Percentiles rank a stretch among this genome's conserved stretches.
Evolutionary conservation across 1,140 invertebrate species (phyloP).

Genomic region (Bombyx mori): DNA sequence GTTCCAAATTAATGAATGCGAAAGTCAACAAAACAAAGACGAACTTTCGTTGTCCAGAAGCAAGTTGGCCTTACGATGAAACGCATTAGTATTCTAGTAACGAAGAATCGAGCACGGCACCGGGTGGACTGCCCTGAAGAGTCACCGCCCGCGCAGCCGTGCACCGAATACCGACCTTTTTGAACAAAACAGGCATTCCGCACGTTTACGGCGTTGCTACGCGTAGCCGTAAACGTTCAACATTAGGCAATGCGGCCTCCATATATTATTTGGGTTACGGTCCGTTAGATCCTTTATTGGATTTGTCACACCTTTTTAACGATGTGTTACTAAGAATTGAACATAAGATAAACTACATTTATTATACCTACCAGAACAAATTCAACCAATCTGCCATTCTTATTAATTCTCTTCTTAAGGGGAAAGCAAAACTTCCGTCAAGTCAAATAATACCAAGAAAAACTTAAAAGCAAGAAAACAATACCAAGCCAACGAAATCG

Average conservation of each 20-base stretch:
- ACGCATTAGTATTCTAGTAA: conserved; percentile 56
- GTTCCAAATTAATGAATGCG: conserved; percentile 49
- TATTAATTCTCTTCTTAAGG: too few relatives aligned
- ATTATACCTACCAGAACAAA: too few relatives aligned
- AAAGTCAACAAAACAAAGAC: conserved; percentile 56
- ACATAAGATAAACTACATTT: too few relatives aligned
- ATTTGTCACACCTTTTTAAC: conserved; percentile 4
- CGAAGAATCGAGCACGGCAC: conserved; percentile 31
- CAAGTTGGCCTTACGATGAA: conserved; percentile 33
- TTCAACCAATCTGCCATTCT: too few relatives aligned
- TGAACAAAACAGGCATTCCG: conserved; percentile 33
- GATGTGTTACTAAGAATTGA: too few relatives aligned
- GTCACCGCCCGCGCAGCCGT: conserved; percentile 56
- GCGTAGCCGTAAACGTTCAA: conserved; percentile 43
- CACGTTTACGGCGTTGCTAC: conserved; percentile 32
- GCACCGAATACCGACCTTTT: conserved; percentile 49
- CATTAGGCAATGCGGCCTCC: conserved; percentile 47
- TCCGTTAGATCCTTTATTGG: conserved; percentile 45
- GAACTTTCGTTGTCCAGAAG: conserved; percentile 47
- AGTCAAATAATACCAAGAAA: too few relatives aligned
- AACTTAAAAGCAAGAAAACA: too few relatives aligned
- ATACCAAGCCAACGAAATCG: too few relatives aligned
- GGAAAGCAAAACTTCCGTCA: too few relatives aligned
- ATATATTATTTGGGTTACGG: conserved; percentile 43
- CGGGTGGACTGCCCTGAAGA: conserved; percentile 47